phyloP scores from a whole-genome alignment of 2,113 vertebrate species.

The Crocuta crocuta region DNA sequence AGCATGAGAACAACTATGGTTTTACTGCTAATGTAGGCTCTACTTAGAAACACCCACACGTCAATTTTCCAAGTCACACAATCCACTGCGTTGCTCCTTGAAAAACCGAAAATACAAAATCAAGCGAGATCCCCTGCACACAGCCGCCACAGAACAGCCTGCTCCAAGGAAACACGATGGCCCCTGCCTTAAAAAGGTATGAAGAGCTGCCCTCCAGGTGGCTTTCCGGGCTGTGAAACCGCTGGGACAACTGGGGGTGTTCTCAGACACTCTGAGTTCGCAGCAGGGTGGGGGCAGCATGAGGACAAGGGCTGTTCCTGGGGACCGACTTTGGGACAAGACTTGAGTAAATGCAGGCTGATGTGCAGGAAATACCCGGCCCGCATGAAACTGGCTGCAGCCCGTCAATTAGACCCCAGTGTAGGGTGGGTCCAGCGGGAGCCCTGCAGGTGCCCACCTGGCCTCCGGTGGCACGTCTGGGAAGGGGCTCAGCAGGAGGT shows the following conservation, averaged over 20 bases:
- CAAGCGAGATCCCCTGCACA: background rate
- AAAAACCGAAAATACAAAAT: background rate
- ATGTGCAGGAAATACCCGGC: background rate
- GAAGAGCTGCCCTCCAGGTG: background rate
- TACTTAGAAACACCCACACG: background rate
- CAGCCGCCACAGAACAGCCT: fast-evolving
- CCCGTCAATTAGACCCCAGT: background rate
- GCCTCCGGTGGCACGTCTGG: fast-evolving
- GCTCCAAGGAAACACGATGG: fast-evolving
- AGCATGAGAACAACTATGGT: background rate
- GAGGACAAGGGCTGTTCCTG: background rate
- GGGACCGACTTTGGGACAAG: background rate
- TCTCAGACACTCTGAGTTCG: background rate
- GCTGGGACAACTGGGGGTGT: fast-evolving
- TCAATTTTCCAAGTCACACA: background rate
- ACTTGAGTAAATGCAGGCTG: fast-evolving
- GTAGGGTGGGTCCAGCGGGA: background rate
- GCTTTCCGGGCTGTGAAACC: background rate
- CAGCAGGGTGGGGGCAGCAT: background rate
- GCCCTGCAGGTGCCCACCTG: background rate
- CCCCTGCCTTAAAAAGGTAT: background rate
- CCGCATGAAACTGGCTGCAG: too few species aligned
- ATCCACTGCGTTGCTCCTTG: background rate
- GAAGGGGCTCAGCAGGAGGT: too few species aligned
- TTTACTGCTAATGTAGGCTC: background rate